Base-by-base conservation (phyloP, 2,797 vertebrate genomes). In the Dipus sagitta region DNA sequence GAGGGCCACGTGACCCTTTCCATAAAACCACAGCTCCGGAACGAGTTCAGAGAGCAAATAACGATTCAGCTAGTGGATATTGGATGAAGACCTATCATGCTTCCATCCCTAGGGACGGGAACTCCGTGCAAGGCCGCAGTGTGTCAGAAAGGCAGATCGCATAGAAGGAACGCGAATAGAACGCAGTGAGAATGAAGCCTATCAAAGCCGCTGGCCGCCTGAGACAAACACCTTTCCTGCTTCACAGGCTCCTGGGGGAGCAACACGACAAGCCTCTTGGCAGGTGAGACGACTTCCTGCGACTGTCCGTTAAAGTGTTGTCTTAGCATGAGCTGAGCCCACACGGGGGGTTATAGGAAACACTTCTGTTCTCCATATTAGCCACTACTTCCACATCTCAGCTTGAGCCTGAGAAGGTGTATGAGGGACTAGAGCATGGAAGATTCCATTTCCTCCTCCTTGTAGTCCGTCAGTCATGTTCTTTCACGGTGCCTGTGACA, bases 1-100 rank as follows among this genome's bases (percentile, higher is more conserved):
- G 3, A 62, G 34, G 82, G 13, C 58, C 54, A 34, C 28, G 21
- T 1, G 20, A 62, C 23, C 42, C 21, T 34, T 30, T 70, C 60
- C 30, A 87, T 75, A 87, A 92, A 88, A 78, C 30, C 58, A 77
- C 4, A 12, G 34, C 12, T 79, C 87, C 58, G 21, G 38, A 85
- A 86, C 64, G 32, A 62, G 32, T 38, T 71, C 52, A 34, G 79
- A 78, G 72, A 75, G 26, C 38, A 9, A 75, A 42, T 7, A 72
- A n/a, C 15, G 28, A 67, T 34, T 87, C 64, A 28, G 8, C 64
- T 74, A 20, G 24, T 15, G 52, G 60, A 24, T 1, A 3, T 34
- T 96, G 26, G 52, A 18, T 54, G 13, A 72, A 60, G 9, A 54
- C 26, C 32, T 85, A 30, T 34, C 38, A 38, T 5, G 24, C 47